These are phyloP conservation scores for Fratercula arctica DNA, from an alignment of 2,797 vertebrate genomes.

Conservation along the genomic window DNA sequence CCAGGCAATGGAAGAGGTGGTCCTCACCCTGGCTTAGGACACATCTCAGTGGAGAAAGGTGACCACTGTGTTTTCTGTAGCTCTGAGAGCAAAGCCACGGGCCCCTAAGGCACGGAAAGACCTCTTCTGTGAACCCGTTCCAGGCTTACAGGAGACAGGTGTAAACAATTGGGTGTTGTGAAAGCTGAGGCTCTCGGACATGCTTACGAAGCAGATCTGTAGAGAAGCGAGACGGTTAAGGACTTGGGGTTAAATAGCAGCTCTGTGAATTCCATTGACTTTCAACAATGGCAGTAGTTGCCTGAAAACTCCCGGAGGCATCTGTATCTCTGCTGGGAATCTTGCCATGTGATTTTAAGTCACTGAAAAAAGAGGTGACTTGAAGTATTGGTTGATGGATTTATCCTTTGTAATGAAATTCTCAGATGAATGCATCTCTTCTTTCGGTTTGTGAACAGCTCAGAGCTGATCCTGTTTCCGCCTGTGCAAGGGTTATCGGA, in stretches of 20 bases:
- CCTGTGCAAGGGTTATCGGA: not conserved
- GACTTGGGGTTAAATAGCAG: not conserved
- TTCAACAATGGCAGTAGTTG: not conserved
- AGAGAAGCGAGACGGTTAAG: not conserved
- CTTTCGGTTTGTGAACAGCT: not conserved
- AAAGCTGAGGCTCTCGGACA: not conserved
- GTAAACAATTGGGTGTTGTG: not conserved
- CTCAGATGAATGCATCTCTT: not conserved
- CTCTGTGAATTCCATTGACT: not conserved
- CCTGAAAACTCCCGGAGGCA: not conserved
- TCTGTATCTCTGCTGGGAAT: not conserved
- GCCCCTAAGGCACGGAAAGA: accelerated
- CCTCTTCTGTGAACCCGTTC: not conserved
- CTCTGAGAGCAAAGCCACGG: not conserved
- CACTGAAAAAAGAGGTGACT: not conserved
- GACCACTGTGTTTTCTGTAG: not conserved
- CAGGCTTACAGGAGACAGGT: not conserved
- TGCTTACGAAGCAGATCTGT: not conserved
- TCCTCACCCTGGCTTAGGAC: not conserved
- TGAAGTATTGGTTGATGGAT: not conserved
- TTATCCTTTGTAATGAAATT: not conserved
- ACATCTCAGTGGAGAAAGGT: accelerated
- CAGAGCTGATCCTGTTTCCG: not conserved
- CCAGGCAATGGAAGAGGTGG: not conserved
- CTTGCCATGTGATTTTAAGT: not conserved